Evolutionary conservation across 2,888 invertebrate genomes (phyloP).

Genomic region (Ypsolopha sequella): DNA sequence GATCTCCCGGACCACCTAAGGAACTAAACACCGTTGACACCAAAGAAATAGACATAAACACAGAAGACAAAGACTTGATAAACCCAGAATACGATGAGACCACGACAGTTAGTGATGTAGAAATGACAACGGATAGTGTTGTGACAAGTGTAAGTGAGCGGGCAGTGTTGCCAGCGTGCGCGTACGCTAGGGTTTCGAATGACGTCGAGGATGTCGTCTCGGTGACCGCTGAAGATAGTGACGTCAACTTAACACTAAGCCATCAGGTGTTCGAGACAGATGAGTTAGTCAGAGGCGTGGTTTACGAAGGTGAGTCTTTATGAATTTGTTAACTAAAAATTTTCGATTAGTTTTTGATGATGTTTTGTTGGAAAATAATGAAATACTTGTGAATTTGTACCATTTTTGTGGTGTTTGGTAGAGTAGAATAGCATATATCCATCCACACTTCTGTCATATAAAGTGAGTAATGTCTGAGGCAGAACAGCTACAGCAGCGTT

Average conservation of each 20-base stretch:
- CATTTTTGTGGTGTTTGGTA: too few species aligned
- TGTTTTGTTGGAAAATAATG: too few species aligned
- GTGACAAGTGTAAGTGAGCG: conserved; percentile 24
- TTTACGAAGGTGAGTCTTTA: conserved; percentile 63
- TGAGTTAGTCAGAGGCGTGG: conserved; percentile 62
- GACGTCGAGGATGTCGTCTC: conserved; percentile 48
- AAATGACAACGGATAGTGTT: conserved; percentile 26
- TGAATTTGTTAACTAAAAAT: not conserved
- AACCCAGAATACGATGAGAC: conserved; percentile 30
- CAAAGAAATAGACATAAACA: conserved; percentile 14
- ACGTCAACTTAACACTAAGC: conserved; percentile 59
- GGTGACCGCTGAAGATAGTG: conserved; percentile 46
- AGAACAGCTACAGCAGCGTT: too few species aligned
- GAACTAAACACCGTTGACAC: conserved; percentile 23
- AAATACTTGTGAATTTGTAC: too few species aligned
- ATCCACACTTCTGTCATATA: too few species aligned
- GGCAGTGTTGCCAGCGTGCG: conserved; percentile 45
- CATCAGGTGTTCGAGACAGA: conserved; percentile 65
- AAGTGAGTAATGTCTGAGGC: too few species aligned
- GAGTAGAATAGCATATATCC: too few species aligned
- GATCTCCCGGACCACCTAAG: conserved; percentile 74
- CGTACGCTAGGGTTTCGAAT: conserved; percentile 51
- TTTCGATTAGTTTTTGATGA: too few species aligned
- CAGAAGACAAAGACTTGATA: conserved; percentile 7
- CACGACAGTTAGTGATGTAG: conserved; percentile 28